Base-by-base conservation (phyloP, 2,113 vertebrate genomes). In the Lophius piscatorius region DNA sequence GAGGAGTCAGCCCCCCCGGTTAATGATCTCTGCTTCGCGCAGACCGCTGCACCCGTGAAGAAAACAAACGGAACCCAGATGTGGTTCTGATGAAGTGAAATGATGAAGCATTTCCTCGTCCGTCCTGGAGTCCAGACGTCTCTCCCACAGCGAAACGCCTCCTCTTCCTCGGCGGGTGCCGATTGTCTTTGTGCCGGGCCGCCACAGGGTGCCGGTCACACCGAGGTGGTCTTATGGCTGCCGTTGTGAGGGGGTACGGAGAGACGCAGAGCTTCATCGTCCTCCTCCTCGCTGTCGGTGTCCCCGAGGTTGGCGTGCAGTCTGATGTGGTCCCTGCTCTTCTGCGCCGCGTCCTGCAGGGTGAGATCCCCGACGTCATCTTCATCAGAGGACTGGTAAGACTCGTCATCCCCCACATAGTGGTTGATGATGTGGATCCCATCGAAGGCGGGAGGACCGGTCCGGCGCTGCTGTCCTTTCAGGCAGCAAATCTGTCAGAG, bases 361-460 rank as follows among this genome's bases (percentile, higher is more conserved):
- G 33, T 77, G 16, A 41, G 69, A 65, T 68, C 86, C 80, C 89
- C 89, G 72, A 89, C 80, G 51, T 87, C 92, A 46, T 98, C 96
- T 80, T 99, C 96, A 52, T 98, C 97, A 3, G 95, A 98, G 52
- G 94, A 97, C 83, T 93, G 95, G 85, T 92, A 93, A 50, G 93
- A 94, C 65, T 93, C 94, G 1, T 94, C 89, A 41, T 94, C 91
- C 65, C 87, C 92, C 61, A 86, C 87, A 50, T 97, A 95, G 90
- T 99, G 96, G 87, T 90, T 97, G 86, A 98, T 92, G 31, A 99
- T 94, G 88, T 98, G 97, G 90, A 98, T 95, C 73, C 95, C 92
- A 77, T 99, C 97, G 95, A 96, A 98, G 84, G 87, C 82, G 87
- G 90, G 80, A 74, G 90, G 94, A 88, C 70, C 79, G 88, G 85